Evolutionary conservation across 2,113 vertebrate genomes (phyloP), one percentile per base, ranked within the genome.

Genomic region (Hemiscyllium ocellatum): DNA sequence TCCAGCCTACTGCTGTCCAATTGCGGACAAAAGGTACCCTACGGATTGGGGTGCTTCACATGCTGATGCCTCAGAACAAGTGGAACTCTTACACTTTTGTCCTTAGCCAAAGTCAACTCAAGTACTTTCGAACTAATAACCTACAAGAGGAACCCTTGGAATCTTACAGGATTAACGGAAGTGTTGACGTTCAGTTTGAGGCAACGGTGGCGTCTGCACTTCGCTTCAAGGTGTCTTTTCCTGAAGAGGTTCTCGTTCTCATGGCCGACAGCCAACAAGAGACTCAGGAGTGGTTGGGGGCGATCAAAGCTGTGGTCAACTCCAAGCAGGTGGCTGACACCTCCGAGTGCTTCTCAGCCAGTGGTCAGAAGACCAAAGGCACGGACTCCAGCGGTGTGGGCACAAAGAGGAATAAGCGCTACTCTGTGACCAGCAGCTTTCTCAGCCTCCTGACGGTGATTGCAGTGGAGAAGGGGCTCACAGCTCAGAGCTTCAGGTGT

Each of bases 371-470:
- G 10, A 70, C 96, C 89, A 96, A 97, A 65, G 97, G 98, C 83
- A 96, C 97, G 69, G 97, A 96, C 24, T 97, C 97, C 61, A 97
- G 97, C 95, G 61, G 33, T 66, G 94, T 52, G 26, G 98, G 98
- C 24, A 96, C 97, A 15, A 96, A 97, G 94, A 98, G 98, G 97
- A 98, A 96, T 96, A 99, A 99, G 96, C 97, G 99, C 0, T 98
- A 99, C 97, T 99, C 99, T 0, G 99, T 99, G 97, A 99, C 99
- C 96, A 99, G 98, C 96, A 99, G 99, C 96, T 99, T 99, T 97
- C 98, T 99, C 96, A 98, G 99, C 97, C 99, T 99, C 96, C 98
- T 99, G 96, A 99, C 98, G 47, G 99, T 98, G 0, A 97, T 99
- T 96, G 98, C 99, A 95, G 97, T 99, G 96, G 99, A 99, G 97